Percentiles rank a stretch among this genome's conserved stretches.
Conservation (phyloP, 2,113 vertebrate species). For the Tetrax tetrax region DNA sequence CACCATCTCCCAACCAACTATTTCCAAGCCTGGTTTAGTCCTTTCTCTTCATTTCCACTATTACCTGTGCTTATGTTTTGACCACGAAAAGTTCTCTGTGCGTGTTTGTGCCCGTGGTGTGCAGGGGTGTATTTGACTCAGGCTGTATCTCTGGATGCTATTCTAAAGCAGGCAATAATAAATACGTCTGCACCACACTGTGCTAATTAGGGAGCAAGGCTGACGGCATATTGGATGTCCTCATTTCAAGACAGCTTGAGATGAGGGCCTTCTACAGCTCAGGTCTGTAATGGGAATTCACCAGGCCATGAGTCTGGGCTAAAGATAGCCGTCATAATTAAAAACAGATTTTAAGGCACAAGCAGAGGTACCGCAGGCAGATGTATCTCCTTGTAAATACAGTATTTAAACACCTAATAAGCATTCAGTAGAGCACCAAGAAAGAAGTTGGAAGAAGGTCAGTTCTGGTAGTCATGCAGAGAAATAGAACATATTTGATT, state of each 20-base stretch:
- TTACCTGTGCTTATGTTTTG: not conserved
- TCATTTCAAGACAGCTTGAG: not conserved
- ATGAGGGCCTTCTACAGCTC: not conserved
- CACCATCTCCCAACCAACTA: too few species aligned
- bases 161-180: not conserved
- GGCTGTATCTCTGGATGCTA: not conserved
- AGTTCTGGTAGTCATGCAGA: not conserved
- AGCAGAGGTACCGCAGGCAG: not conserved
- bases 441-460: not conserved
- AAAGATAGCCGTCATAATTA: not conserved
- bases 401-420: slow-evolving; percentile 3
- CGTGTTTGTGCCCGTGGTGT: not conserved
- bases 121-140: not conserved
- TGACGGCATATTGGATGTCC: not conserved
- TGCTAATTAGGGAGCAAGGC: not conserved
- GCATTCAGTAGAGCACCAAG: not conserved
- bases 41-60: not conserved
- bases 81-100: not conserved
- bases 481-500: not conserved
- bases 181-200: not conserved
- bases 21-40: not conserved
- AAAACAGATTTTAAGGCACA: not conserved
- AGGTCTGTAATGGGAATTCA: not conserved
- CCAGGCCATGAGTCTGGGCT: not conserved
- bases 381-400: not conserved